Percentiles rank a stretch among this genome's conserved stretches.
Conservation (phyloP, 1,140 invertebrate genomes). For the Samia ricini region DNA sequence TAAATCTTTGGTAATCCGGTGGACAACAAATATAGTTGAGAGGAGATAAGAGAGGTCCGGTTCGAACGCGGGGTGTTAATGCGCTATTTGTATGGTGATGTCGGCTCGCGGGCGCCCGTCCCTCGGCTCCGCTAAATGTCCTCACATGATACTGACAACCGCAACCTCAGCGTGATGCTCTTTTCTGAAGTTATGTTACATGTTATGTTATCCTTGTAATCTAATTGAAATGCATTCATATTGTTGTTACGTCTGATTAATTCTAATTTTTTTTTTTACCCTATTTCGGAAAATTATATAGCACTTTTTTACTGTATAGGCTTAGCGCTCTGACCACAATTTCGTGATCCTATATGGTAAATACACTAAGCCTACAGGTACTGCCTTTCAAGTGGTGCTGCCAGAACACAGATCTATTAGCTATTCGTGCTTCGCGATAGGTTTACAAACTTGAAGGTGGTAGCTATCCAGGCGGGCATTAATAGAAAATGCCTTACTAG, state of each 20-base stretch:
- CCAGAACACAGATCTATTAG: no score
- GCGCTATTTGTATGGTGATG: slow-evolving; percentile 75
- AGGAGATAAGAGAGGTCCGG: slow-evolving; percentile 73
- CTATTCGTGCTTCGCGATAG: no score
- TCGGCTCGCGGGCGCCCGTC: slow-evolving; percentile 25
- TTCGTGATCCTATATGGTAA: no score
- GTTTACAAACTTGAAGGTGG: no score
- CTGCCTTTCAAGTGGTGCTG: no score
- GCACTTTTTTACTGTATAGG: no score
- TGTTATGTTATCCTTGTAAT: not conserved
- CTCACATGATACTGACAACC: slow-evolving; percentile 29
- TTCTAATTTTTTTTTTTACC: no score
- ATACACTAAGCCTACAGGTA: no score
- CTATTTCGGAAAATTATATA: no score
- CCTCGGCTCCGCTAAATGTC: slow-evolving; percentile 40
- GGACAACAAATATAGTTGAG: slow-evolving; percentile 73
- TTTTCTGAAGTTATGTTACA: not conserved
- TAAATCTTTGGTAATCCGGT: slow-evolving; percentile 72
- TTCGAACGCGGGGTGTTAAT: slow-evolving; percentile 53
- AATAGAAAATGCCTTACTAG: no score
- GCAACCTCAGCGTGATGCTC: not conserved
- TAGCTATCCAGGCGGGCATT: no score
- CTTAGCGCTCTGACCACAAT: no score
- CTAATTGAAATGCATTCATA: not conserved
- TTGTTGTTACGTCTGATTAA: not conserved